phyloP scores from a whole-genome alignment of 2,113 vertebrate genomes.

The Paradoxurus hermaphroditus region DNA sequence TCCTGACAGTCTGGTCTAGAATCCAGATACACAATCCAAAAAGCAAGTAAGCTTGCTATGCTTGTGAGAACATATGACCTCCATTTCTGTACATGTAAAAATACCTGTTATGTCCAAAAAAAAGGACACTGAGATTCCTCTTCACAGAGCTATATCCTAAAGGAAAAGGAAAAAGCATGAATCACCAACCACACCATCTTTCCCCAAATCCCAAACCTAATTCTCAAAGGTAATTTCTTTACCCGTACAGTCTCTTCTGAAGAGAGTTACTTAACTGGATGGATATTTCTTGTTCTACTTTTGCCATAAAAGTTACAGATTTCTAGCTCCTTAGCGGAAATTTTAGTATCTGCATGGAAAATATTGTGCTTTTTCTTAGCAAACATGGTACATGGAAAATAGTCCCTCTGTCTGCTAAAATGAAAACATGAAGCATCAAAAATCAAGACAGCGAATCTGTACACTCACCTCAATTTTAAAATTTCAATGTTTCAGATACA shows the following conservation, averaged over 20 bases:
- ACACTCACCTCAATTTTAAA: constrained; percentile 5
- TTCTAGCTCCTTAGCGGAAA: background rate
- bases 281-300: background rate
- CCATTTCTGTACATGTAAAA: background rate
- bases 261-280: background rate
- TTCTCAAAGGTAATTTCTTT: background rate
- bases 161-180: background rate
- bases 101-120: background rate
- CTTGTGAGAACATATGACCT: background rate
- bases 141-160: background rate
- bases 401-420: background rate
- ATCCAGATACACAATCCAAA: background rate
- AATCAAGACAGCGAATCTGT: background rate
- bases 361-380: background rate
- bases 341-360: background rate
- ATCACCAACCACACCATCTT: background rate
- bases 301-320: background rate
- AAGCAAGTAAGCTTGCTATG: background rate
- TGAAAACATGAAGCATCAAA: background rate
- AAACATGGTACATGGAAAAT: background rate
- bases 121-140: background rate
- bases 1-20: background rate
- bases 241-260: background rate
- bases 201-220: background rate
- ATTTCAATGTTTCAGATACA: background rate